phyloP scores from a whole-genome alignment of 2,797 vertebrate genomes.

The Graptemys geographica region DNA sequence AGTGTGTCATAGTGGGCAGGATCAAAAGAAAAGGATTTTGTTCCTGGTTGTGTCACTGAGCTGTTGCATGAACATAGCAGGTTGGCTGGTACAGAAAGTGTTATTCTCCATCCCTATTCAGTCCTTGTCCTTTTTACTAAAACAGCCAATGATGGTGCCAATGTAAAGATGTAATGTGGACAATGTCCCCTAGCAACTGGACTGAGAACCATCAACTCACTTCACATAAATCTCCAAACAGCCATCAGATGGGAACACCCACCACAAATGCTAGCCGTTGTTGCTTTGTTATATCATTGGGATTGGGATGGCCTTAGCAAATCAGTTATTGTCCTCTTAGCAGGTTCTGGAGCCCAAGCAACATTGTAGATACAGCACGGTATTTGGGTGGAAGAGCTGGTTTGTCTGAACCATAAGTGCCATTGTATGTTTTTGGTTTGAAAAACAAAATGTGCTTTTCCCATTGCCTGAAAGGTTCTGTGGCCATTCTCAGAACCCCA shows the following conservation, averaged over 20 bases:
- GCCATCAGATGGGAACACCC: neutral
- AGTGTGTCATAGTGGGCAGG: rapidly evolving
- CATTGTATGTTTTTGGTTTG: neutral
- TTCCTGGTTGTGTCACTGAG: too few species aligned
- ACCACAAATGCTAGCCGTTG: neutral
- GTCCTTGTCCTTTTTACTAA: neutral
- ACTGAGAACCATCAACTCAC: neutral
- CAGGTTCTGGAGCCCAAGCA: neutral
- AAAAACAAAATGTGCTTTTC: neutral
- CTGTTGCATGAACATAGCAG: neutral
- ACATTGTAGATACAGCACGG: neutral
- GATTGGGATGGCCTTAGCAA: neutral
- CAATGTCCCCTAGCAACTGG: neutral
- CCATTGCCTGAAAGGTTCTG: neutral
- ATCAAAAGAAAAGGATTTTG: too few species aligned
- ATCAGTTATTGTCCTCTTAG: neutral
- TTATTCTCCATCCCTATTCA: neutral
- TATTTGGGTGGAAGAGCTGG: neutral
- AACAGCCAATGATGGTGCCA: neutral
- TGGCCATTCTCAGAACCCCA: neutral
- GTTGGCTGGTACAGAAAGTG: neutral
- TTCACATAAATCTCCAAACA: neutral
- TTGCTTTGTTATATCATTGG: neutral
- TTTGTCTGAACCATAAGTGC: neutral
- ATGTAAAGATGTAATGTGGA: neutral